Evolutionary conservation across 2,113 vertebrate genomes (phyloP).

Genomic region (Crotalus viridis): DNA sequence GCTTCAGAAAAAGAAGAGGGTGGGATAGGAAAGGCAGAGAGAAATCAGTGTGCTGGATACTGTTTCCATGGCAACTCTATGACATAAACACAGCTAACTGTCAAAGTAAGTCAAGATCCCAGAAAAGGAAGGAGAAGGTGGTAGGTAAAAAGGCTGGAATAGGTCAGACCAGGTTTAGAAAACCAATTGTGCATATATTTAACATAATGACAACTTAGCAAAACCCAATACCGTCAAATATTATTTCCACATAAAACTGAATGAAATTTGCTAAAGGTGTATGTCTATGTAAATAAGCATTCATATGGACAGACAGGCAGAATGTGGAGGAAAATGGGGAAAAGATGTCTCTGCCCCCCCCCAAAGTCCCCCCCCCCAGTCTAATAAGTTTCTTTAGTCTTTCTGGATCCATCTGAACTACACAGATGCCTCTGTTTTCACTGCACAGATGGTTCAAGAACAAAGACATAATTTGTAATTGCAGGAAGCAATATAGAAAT

Average conservation of each 20-base stretch:
- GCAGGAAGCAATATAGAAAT: constrained; percentile 46
- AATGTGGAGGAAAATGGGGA: rapidly evolving
- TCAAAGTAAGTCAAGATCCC: constrained; percentile 70
- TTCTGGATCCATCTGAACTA: constrained; percentile 38
- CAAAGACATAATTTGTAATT: constrained; percentile 46
- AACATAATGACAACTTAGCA: constrained; percentile 6
- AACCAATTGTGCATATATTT: neutral
- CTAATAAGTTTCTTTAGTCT: constrained; percentile 42
- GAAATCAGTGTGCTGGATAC: constrained; percentile 52
- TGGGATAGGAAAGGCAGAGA: constrained; percentile 60
- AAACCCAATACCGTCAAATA: constrained; percentile 1
- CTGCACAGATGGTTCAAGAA: constrained; percentile 53
- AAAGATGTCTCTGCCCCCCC: constrained; percentile 10
- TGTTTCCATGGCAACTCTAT: constrained; percentile 74
- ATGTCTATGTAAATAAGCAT: neutral
- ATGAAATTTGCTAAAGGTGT: constrained; percentile 42
- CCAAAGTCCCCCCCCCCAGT: constrained; percentile 19
- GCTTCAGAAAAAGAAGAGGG: constrained; percentile 52
- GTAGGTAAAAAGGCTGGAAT: neutral
- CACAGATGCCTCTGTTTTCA: constrained; percentile 49
- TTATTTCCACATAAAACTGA: neutral
- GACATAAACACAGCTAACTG: constrained; percentile 56
- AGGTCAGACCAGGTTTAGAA: constrained; percentile 31
- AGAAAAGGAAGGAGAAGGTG: constrained; percentile 42
- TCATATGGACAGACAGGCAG: neutral